Evolutionary conservation across 2,113 vertebrate genomes (phyloP).

Genomic region (Geococcyx californianus): DNA sequence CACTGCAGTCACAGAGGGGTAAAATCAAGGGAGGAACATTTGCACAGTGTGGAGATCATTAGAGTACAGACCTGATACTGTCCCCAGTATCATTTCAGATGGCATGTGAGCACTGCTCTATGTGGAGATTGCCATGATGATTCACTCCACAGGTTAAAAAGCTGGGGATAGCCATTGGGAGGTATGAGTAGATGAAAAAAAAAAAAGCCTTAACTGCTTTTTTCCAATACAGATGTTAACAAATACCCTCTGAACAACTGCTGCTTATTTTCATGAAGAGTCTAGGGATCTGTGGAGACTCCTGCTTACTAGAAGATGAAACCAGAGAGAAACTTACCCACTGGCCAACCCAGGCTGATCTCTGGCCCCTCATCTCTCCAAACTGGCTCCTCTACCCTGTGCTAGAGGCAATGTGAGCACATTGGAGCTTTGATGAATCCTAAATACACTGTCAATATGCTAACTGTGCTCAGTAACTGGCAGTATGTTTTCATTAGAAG

Average conservation of each 20-base stretch:
- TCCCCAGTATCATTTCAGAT: background rate
- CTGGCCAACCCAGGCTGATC: fast-evolving
- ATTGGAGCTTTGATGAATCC: background rate
- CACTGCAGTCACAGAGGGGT: background rate
- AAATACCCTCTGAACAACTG: background rate
- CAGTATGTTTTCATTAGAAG: background rate
- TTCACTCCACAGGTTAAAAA: background rate
- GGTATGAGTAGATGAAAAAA: background rate
- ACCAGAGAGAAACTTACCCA: background rate
- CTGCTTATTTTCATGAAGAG: background rate
- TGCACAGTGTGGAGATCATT: background rate
- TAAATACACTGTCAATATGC: background rate
- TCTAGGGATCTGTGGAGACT: background rate
- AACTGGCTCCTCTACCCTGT: background rate
- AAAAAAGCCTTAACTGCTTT: background rate
- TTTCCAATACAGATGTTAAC: background rate
- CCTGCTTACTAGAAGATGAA: background rate
- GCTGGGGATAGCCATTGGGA: background rate
- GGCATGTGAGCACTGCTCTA: fast-evolving
- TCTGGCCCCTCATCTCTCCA: background rate
- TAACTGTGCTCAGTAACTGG: background rate
- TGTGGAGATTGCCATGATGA: background rate
- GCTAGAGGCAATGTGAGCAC: background rate
- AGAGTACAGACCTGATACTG: background rate
- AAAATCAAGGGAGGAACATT: background rate